A percentile compares a stretch with the other conserved stretches of the same genome.
These are phyloP conservation scores for Phaonia tiefii DNA, from an alignment of 2,888 invertebrate genomes.

Conservation along the genomic window DNA sequence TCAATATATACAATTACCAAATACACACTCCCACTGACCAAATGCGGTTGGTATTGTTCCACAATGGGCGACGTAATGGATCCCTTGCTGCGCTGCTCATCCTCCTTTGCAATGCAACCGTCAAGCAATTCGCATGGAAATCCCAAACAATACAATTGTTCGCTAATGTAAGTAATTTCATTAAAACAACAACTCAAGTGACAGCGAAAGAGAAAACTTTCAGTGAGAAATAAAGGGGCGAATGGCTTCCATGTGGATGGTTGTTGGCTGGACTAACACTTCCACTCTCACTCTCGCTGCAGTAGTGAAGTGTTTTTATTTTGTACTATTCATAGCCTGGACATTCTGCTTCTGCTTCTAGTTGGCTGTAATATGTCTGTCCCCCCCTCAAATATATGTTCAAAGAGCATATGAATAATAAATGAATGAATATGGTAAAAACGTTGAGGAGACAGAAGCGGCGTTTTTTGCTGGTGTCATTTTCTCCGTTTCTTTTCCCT, in stretches of 20 bases:
- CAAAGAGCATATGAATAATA: slow-evolving; percentile 45
- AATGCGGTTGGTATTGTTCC: neutral
- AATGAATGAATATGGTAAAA: slow-evolving; percentile 36
- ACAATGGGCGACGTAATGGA: neutral
- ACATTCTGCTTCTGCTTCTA: neutral
- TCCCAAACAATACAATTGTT: slow-evolving; percentile 28
- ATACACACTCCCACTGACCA: slow-evolving; percentile 31
- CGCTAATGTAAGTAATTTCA: slow-evolving; percentile 39
- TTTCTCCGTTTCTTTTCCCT: slow-evolving; percentile 19
- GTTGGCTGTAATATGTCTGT: too few species aligned
- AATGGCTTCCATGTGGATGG: neutral
- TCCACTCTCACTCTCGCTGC: neutral
- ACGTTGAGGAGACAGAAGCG: slow-evolving; percentile 29
- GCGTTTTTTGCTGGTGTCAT: slow-evolving; percentile 14
- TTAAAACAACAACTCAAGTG: slow-evolving; percentile 30
- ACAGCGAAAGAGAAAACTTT: too few species aligned
- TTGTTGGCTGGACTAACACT: neutral
- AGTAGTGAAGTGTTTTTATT: neutral
- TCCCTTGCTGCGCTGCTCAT: neutral
- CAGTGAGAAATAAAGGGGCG: neutral
- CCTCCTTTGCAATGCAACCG: neutral
- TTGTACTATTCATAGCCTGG: neutral
- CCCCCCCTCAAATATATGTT: neutral
- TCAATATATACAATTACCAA: slow-evolving; percentile 53
- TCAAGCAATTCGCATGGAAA: neutral